A percentile compares a stretch with the other conserved stretches of the same genome.
Conservation (phyloP, 1,140 invertebrate genomes). For the Hylaeus volcanicus region DNA sequence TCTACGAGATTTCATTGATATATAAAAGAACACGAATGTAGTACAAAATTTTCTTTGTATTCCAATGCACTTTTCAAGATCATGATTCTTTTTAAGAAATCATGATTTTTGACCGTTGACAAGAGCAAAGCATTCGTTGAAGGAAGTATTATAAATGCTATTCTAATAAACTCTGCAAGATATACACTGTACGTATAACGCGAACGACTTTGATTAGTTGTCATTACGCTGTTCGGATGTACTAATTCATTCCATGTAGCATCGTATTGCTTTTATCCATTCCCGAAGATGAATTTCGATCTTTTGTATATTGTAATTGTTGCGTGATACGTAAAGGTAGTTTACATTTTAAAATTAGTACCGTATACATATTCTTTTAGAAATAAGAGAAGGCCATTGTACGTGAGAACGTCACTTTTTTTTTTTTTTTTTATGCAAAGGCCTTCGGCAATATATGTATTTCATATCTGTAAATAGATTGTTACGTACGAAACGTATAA, state of each 20-base stretch:
- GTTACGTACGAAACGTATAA: conserved; percentile 38
- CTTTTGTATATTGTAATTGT: conserved; percentile 28
- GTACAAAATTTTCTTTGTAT: conserved; percentile 20
- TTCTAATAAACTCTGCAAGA: not conserved
- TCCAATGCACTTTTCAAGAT: not conserved
- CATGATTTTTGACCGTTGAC: conserved; percentile 12
- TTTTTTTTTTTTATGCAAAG: conserved; percentile 23
- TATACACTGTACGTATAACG: not conserved
- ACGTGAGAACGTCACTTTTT: conserved; percentile 18
- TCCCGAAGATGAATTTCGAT: conserved; percentile 16
- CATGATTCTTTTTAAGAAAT: too few species aligned
- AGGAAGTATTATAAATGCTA: not conserved
- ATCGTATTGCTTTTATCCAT: conserved; percentile 33
- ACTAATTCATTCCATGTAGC: conserved; percentile 35
- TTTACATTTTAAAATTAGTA: conserved; percentile 10
- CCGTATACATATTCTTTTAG: not conserved
- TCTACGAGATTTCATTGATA: conserved; percentile 38
- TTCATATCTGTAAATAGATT: conserved; percentile 50
- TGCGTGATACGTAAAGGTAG: conserved; percentile 13
- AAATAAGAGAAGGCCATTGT: not conserved
- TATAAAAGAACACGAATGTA: not conserved
- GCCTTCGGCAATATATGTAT: conserved; percentile 28
- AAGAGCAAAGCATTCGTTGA: not conserved
- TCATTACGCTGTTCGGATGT: not conserved
- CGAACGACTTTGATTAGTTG: not conserved